Evolutionary conservation across 37 sponge, comb jelly and placozoan genomes (phyloP), one percentile per base, ranked within the genome.

Genomic region (Geodia barretti): DNA sequence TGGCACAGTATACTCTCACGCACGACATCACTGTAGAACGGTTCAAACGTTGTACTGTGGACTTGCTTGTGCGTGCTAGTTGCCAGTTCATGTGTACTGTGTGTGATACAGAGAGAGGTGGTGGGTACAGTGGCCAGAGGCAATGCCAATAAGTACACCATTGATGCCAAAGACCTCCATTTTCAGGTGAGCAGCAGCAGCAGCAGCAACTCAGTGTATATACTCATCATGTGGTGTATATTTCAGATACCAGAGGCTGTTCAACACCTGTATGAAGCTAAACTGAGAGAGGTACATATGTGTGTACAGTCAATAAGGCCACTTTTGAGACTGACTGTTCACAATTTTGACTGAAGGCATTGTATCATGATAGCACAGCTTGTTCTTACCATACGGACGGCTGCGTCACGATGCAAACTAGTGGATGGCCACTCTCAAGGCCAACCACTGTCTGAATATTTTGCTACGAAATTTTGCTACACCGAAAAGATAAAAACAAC

Each of bases 231-330:
- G 3, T 37, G 1, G 1, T 59, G 34, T 4, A 40, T 76, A 23
- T 25, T 79, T 60, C 39, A 88, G 84, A 83, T 89, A 39, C 79
- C 84, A 30, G 84, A 89, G 7, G 2, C 78, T 39, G 9, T 89
- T 60, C 21, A 73, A 24, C 30, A 35, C 32, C 63, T 75, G 37
- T 87, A 75, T 70, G 82, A 81, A 62, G 35, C 20, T 0, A 47
- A 73, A 8, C 31, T 42, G 28, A 71, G 76, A 41, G 70, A 79
- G 80, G 80, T 79, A 79, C 3, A 23, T 73, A 39, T 9, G 7
- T 31, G 24, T 59, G 77, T 47, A 26, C 23, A 59, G n/a, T n/a
- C n/a, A n/a, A n/a, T n/a, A n/a, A n/a, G n/a, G n/a, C n/a, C n/a
- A n/a, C n/a, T n/a, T n/a, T n/a, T n/a, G n/a, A n/a, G n/a, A n/a